phyloP scores from a whole-genome alignment of 2,888 invertebrate genomes.

The Tromatobia lineatoria region DNA sequence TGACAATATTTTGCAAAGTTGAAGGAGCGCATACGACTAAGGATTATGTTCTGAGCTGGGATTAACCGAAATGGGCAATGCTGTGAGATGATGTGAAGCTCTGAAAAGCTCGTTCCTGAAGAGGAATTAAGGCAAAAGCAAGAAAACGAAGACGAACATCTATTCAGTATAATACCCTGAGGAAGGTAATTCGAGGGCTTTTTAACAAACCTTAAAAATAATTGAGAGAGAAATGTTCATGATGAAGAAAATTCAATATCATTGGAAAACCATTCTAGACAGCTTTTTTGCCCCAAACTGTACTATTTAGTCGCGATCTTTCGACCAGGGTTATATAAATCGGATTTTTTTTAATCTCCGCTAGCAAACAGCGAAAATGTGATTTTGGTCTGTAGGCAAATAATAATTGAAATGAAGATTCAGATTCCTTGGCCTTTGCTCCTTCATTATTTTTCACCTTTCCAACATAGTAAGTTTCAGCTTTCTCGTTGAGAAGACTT shows the following conservation, averaged over 20 bases:
- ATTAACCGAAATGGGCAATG: constrained; percentile 2
- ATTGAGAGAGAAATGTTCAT: not conserved
- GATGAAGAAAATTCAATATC: not conserved
- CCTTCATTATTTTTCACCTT: too few relatives aligned
- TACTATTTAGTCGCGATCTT: too few relatives aligned
- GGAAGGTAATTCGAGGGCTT: not conserved
- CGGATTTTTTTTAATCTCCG: too few relatives aligned
- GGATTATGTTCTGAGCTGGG: constrained; percentile 8
- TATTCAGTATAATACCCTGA: not conserved
- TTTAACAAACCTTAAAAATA: not conserved
- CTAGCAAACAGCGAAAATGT: too few relatives aligned
- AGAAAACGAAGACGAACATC: not conserved
- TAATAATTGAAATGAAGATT: too few relatives aligned
- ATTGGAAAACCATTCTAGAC: not conserved
- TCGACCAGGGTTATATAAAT: too few relatives aligned
- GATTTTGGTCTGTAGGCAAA: too few relatives aligned
- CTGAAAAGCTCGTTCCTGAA: not conserved
- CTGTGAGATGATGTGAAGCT: not conserved
- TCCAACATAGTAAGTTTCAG: too few relatives aligned
- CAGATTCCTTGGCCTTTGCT: too few relatives aligned
- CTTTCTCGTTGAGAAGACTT: too few relatives aligned
- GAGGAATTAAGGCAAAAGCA: not conserved
- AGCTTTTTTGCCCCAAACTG: too few relatives aligned
- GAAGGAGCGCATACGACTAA: not conserved
- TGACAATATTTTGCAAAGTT: not conserved